These are phyloP conservation scores for Tachypleus tridentatus DNA, from an alignment of 1,140 invertebrate genomes.

Conservation along the genomic window DNA sequence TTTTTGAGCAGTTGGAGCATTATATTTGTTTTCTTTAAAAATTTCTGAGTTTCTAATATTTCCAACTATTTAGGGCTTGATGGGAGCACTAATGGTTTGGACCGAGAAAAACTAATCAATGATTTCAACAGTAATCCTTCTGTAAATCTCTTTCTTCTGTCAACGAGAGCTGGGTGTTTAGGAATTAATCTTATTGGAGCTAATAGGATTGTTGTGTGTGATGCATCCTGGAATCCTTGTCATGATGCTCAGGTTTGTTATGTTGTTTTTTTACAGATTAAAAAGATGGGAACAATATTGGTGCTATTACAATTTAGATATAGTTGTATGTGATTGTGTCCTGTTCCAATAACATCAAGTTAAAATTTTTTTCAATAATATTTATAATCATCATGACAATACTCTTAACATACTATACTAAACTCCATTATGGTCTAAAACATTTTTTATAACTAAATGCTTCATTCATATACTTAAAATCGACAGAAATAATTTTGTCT, in stretches of 20 bases:
- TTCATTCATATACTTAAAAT: too few relatives aligned
- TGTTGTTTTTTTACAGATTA: not conserved
- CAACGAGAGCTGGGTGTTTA: slow-evolving; percentile 88
- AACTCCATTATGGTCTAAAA: too few relatives aligned
- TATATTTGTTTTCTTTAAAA: slow-evolving; percentile 12
- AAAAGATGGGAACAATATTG: not conserved
- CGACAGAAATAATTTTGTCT: too few relatives aligned
- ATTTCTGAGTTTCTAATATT: slow-evolving; percentile 37
- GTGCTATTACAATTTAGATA: too few relatives aligned
- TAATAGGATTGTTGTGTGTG: slow-evolving; percentile 92
- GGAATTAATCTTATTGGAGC: slow-evolving; percentile 94
- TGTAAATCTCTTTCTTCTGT: slow-evolving; percentile 87
- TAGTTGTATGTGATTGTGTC: too few relatives aligned
- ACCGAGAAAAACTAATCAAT: slow-evolving; percentile 92
- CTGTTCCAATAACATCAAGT: too few relatives aligned
- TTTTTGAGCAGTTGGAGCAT: too few relatives aligned
- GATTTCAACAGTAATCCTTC: slow-evolving; percentile 89
- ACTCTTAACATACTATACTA: too few relatives aligned
- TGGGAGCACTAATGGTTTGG: slow-evolving; percentile 84
- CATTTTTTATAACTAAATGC: too few relatives aligned
- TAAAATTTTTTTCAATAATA: too few relatives aligned
- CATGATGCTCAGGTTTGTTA: slow-evolving; percentile 74
- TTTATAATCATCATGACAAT: too few relatives aligned
- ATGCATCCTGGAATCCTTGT: slow-evolving; percentile 99
- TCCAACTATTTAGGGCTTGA: slow-evolving; percentile 48